These are phyloP conservation scores for Leptinotarsa texana DNA, from an alignment of 1,140 invertebrate genomes.

Conservation along the genomic window DNA sequence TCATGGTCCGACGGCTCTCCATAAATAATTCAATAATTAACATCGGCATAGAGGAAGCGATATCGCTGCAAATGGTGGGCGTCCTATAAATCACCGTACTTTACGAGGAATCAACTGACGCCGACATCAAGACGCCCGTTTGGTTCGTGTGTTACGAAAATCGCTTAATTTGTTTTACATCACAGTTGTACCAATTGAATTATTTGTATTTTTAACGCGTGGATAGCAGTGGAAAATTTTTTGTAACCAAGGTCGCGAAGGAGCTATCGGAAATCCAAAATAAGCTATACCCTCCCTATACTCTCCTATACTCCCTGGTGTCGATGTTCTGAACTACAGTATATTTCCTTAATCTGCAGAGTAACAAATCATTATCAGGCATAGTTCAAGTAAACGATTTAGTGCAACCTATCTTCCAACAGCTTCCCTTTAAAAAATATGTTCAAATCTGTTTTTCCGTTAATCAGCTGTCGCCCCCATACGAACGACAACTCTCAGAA, in stretches of 20 bases:
- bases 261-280: no score
- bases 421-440: no score
- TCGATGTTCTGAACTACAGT: no score
- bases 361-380: no score
- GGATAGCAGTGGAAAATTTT: background rate
- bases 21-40: slow-evolving; percentile 20
- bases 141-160: background rate
- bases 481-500: no score
- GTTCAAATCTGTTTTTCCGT: no score
- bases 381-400: no score
- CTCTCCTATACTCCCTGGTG: no score
- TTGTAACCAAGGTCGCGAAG: background rate
- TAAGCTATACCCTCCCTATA: no score
- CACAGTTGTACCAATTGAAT: background rate
- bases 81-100: slow-evolving; percentile 13
- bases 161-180: slow-evolving; percentile 3
- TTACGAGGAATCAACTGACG: slow-evolving; percentile 15
- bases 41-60: background rate
- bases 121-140: slow-evolving; percentile 13
- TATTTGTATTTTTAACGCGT: background rate
- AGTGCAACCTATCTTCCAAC: no score
- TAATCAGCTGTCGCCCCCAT: no score
- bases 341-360: no score
- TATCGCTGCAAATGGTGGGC: slow-evolving; percentile 3
- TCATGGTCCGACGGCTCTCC: background rate